Evolutionary conservation across 2,797 vertebrate species (phyloP).

Genomic region (Labeo calbasu): DNA sequence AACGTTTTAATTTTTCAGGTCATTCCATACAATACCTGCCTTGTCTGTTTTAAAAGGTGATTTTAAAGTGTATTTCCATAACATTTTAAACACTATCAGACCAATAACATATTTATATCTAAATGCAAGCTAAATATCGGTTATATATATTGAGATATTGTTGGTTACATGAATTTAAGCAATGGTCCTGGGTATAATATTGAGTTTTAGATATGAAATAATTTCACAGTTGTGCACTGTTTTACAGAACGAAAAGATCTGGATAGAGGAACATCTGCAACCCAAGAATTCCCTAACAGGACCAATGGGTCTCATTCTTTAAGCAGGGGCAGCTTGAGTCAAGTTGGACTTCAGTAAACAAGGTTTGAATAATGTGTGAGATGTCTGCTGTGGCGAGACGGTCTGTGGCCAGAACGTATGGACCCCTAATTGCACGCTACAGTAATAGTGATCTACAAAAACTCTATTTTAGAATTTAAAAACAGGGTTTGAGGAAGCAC

Average conservation of each 20-base stretch:
- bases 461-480: conserved; percentile 65
- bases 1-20: background rate
- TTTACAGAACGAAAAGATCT: too few species aligned
- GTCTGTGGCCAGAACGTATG: conserved; percentile 36
- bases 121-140: background rate
- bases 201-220: too few species aligned
- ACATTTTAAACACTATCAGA: background rate
- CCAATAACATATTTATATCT: background rate
- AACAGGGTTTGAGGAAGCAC: conserved; percentile 59
- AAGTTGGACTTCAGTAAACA: background rate
- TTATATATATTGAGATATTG: too few species aligned
- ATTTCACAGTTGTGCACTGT: too few species aligned
- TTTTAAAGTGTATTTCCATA: too few species aligned
- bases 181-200: too few species aligned
- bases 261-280: too few species aligned
- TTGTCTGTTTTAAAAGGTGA: too few species aligned
- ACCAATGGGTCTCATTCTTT: background rate
- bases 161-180: too few species aligned
- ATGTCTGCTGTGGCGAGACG: conserved; percentile 13
- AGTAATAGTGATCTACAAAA: conserved; percentile 58
- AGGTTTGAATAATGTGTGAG: conserved; percentile 15
- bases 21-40: too few species aligned
- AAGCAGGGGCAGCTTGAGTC: background rate
- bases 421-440: conserved; percentile 62
- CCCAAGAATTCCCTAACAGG: background rate